These are phyloP conservation scores for Acanthopagrus latus DNA, from an alignment of 2,797 vertebrate genomes.

Conservation along the genomic window DNA sequence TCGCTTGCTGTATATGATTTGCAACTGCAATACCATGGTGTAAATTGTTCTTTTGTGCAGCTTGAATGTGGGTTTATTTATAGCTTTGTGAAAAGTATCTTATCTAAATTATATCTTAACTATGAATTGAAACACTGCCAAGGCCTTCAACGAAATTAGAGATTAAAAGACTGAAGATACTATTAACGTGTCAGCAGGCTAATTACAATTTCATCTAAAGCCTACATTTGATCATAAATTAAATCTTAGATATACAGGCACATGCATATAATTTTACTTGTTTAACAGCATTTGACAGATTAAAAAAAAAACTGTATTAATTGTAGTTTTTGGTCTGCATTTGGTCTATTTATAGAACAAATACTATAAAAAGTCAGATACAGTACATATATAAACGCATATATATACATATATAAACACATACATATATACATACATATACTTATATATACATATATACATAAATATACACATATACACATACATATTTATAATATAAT, in stretches of 20 bases:
- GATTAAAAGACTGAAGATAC: slow-evolving; percentile 30
- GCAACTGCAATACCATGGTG: neutral
- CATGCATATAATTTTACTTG: neutral
- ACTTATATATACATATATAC: too few relatives aligned
- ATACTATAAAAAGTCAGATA: too few relatives aligned
- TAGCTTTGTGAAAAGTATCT: slow-evolving; percentile 8
- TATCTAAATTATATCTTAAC: slow-evolving; percentile 51
- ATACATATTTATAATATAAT: too few relatives aligned
- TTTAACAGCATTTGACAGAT: too few relatives aligned
- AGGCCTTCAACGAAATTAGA: slow-evolving; percentile 23
- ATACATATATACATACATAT: too few relatives aligned
- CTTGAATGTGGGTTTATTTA: slow-evolving; percentile 12
- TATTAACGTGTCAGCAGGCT: slow-evolving; percentile 39
- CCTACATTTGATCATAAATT: slow-evolving; percentile 37
- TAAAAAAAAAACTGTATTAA: too few relatives aligned
- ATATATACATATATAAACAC: too few relatives aligned
- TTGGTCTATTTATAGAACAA: too few relatives aligned
- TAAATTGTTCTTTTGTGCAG: neutral
- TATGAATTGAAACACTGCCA: slow-evolving; percentile 27
- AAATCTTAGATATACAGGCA: slow-evolving; percentile 22
- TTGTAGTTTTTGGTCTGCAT: too few relatives aligned
- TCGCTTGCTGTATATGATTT: neutral
- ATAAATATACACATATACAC: too few relatives aligned
- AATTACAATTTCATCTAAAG: slow-evolving; percentile 39
- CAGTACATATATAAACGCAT: too few relatives aligned